These are phyloP conservation scores for Polydrusus pterygomalis DNA, from an alignment of 2,888 invertebrate genomes.

Conservation along the genomic window DNA sequence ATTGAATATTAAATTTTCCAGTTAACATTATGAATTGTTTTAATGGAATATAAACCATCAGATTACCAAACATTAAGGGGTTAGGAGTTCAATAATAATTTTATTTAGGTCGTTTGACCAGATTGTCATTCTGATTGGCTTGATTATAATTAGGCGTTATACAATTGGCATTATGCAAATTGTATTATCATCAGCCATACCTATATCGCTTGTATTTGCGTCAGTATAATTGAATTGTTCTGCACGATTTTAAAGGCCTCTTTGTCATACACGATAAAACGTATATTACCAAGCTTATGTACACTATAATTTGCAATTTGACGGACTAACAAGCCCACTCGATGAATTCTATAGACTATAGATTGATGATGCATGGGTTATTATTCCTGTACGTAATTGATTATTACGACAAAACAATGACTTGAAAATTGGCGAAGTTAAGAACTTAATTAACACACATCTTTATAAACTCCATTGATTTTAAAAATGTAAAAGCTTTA, in stretches of 20 bases:
- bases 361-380: constrained; percentile 20
- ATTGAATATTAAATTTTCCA: neutral
- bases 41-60: constrained; percentile 1
- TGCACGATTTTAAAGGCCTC: constrained; percentile 42
- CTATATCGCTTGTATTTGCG: constrained; percentile 30
- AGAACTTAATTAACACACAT: constrained; percentile 30
- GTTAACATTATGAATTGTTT: neutral
- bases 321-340: constrained; percentile 44
- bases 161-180: constrained; percentile 56
- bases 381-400: constrained; percentile 33
- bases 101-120: constrained; percentile 6
- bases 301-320: constrained; percentile 48
- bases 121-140: constrained; percentile 60
- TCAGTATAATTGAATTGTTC: constrained; percentile 50
- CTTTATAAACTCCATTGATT: neutral
- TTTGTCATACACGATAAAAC: constrained; percentile 41
- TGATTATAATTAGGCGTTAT: constrained; percentile 54
- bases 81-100: constrained; percentile 32
- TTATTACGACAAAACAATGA: constrained; percentile 36
- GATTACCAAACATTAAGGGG: constrained; percentile 22
- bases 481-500: neutral
- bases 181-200: constrained; percentile 35
- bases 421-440: constrained; percentile 11
- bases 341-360: constrained; percentile 34
- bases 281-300: constrained; percentile 31